A percentile compares a stretch with the other conserved stretches of the same genome.
These are phyloP conservation scores for Rhamphomyia laevipes DNA, from an alignment of 2,888 invertebrate species.

Conservation along the genomic window DNA sequence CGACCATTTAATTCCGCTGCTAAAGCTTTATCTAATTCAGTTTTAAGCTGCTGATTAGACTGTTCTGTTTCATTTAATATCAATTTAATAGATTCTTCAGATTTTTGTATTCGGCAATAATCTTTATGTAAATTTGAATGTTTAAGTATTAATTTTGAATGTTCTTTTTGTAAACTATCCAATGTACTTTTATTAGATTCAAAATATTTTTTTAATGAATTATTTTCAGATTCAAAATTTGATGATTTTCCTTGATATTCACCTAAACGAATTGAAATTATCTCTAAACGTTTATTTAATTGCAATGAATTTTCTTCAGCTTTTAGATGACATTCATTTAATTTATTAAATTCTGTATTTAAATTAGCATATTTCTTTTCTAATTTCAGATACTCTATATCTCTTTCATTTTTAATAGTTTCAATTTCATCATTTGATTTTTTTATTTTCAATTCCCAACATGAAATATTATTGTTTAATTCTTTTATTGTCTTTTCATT, in stretches of 20 bases:
- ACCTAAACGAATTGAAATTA: conserved; percentile 12
- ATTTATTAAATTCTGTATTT: neutral
- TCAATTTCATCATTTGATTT: neutral
- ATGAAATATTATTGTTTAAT: too few relatives aligned
- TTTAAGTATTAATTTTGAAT: conserved; percentile 16
- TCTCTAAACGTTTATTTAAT: neutral
- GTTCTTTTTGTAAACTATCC: conserved; percentile 17
- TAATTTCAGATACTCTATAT: neutral
- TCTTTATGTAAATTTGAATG: conserved; percentile 19
- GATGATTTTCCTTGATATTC: conserved; percentile 20
- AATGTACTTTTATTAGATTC: conserved; percentile 11
- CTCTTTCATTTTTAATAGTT: neutral
- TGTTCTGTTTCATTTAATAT: conserved; percentile 17
- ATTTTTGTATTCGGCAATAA: conserved; percentile 14
- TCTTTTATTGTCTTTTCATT: too few relatives aligned
- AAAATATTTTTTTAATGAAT: conserved; percentile 14
- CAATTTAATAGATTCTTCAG: conserved; percentile 16
- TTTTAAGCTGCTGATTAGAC: neutral
- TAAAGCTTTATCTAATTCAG: neutral
- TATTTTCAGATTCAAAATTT: conserved; percentile 21
- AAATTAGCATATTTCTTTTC: neutral
- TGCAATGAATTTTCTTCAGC: conserved; percentile 2
- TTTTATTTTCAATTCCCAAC: too few relatives aligned
- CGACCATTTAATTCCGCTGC: neutral
- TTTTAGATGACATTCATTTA: conserved; percentile 13